A percentile compares a stretch with the other conserved stretches of the same genome.
Conservation (phyloP, 23 tunicate genomes). For the Trididemnum nubilum region DNA sequence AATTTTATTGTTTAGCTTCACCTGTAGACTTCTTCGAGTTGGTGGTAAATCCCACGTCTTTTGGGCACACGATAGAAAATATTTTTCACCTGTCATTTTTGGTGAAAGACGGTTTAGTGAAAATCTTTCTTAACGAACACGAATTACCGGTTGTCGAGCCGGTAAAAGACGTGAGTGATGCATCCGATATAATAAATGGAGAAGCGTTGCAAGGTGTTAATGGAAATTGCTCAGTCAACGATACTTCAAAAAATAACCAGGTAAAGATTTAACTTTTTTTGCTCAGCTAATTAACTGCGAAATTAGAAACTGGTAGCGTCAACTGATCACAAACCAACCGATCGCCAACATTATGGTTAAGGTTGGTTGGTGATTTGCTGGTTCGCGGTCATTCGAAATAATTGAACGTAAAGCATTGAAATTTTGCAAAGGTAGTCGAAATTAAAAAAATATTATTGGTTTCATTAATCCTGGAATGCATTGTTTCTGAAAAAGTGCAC, state of each 20-base stretch:
- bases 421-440: too few relatives aligned
- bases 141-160: slow-evolving; percentile 86
- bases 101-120: slow-evolving; percentile 83
- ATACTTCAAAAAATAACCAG: not conserved
- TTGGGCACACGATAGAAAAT: slow-evolving; percentile 83
- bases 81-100: slow-evolving; percentile 84
- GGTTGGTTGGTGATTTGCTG: too few relatives aligned
- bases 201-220: too few relatives aligned
- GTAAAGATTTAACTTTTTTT: not conserved
- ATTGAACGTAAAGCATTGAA: too few relatives aligned
- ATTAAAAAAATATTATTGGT: too few relatives aligned
- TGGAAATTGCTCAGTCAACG: not conserved
- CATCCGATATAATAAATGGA: not conserved
- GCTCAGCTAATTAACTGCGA: too few relatives aligned
- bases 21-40: slow-evolving; percentile 90
- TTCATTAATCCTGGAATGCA: not conserved
- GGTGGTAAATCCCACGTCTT: slow-evolving; percentile 75
- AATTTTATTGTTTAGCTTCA: slow-evolving; percentile 10
- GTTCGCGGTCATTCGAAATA: too few relatives aligned
- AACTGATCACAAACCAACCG: too few relatives aligned
- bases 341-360: too few relatives aligned
- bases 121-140: slow-evolving; percentile 54
- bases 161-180: slow-evolving; percentile 10
- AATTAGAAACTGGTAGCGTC: not conserved
- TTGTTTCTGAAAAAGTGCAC: too few relatives aligned